Evolutionary conservation across 2,113 vertebrate genomes (phyloP).

Genomic region (Rhipidura dahli): DNA sequence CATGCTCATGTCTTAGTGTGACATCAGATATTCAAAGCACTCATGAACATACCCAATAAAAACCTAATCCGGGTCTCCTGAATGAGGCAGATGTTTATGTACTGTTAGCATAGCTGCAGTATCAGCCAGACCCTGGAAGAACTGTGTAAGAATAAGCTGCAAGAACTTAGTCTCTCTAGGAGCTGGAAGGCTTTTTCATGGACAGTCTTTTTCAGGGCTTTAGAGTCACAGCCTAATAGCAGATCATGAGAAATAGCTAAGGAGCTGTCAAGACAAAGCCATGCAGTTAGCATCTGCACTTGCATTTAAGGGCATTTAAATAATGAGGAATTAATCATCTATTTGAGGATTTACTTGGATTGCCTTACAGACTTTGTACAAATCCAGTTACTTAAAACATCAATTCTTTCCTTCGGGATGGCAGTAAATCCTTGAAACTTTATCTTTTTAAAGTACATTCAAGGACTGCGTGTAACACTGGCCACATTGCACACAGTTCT

Average conservation of each 20-base stretch:
- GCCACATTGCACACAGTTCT: neutral
- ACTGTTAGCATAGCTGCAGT: neutral
- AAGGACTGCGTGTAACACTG: neutral
- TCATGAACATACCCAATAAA: neutral
- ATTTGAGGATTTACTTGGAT: conserved; percentile 55
- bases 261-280: conserved; percentile 19
- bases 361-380: conserved; percentile 46
- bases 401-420: conserved; percentile 14
- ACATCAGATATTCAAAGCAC: neutral
- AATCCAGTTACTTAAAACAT: conserved; percentile 60
- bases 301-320: conserved; percentile 44
- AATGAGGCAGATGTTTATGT: neutral
- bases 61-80: neutral
- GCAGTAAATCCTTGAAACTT: conserved; percentile 49
- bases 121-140: neutral
- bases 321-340: conserved; percentile 57
- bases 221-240: neutral
- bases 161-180: neutral
- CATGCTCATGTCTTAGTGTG: neutral
- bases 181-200: neutral
- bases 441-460: conserved; percentile 1
- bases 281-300: neutral
- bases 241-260: neutral
- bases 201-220: neutral
- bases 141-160: neutral